A percentile compares a stretch with the other conserved stretches of the same genome.
phyloP scores from a whole-genome alignment of 2,888 invertebrate species.

The Nasonovia ribisnigri region DNA sequence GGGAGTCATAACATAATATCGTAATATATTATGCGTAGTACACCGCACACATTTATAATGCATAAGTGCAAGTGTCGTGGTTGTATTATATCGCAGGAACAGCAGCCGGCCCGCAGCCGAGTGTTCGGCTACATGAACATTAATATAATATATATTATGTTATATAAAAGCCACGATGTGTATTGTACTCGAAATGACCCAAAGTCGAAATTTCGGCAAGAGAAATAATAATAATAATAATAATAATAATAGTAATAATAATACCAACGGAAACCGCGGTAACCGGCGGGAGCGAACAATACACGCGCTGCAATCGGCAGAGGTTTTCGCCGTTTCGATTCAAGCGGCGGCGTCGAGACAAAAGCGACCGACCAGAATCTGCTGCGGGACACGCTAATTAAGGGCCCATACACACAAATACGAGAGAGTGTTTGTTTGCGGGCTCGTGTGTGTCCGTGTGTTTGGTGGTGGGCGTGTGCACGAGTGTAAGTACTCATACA shows the following conservation, averaged over 20 bases:
- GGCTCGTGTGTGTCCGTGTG: neutral
- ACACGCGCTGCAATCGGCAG: neutral
- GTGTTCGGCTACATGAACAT: neutral
- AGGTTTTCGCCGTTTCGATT: conserved; percentile 5
- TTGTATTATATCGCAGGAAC: neutral
- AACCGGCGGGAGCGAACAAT: neutral
- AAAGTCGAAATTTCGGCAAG: neutral
- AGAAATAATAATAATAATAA: neutral
- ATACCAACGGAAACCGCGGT: neutral
- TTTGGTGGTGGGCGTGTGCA: neutral
- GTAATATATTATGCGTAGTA: neutral
- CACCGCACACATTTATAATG: neutral
- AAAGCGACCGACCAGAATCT: conserved; percentile 24
- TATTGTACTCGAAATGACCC: neutral
- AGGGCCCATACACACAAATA: neutral
- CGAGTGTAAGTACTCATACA: neutral
- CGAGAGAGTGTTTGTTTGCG: neutral
- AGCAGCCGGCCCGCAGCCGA: neutral
- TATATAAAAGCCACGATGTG: neutral
- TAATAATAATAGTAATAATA: too few species aligned
- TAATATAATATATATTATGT: neutral
- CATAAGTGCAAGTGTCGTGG: neutral
- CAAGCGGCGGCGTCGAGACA: neutral
- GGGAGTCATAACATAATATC: too few species aligned
- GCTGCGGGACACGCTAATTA: conserved; percentile 37